A percentile compares a stretch with the other conserved stretches of the same genome.
Evolutionary conservation across 2,888 invertebrate species (phyloP).

Genomic region (Eristalis pertinax): DNA sequence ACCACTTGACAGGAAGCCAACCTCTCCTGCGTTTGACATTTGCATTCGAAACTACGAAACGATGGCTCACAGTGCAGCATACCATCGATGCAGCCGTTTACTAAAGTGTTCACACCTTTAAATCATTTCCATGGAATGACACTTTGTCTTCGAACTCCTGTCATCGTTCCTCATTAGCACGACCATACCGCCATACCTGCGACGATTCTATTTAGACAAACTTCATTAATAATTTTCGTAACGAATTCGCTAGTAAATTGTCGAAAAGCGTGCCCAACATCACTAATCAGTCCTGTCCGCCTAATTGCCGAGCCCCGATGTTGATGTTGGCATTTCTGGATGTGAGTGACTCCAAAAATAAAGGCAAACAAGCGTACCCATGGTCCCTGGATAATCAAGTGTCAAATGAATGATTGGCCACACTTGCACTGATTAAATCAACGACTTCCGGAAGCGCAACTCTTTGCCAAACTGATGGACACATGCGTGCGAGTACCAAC

Average conservation of each 20-base stretch:
- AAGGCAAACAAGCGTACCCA: neutral
- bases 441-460: conserved; percentile 51
- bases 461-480: neutral
- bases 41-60: neutral
- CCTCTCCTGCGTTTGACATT: neutral
- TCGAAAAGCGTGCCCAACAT: conserved; percentile 49
- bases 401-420: neutral
- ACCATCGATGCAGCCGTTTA: too few species aligned
- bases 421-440: conserved; percentile 19
- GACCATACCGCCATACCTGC: neutral
- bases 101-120: neutral
- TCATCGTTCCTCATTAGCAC: conserved; percentile 48
- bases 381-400: neutral
- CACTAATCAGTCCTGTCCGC: conserved; percentile 42
- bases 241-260: conserved; percentile 40
- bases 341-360: conserved; percentile 12
- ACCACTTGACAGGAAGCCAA: too few species aligned
- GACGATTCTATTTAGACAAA: conserved; percentile 38
- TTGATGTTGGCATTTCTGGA: conserved; percentile 3
- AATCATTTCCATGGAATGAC: conserved; percentile 16
- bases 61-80: neutral
- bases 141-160: conserved; percentile 34
- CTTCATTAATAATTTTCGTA: conserved; percentile 49
- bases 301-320: conserved; percentile 10
- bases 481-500: neutral